phyloP scores from a whole-genome alignment of 2,113 vertebrate species.

The Notechis scutatus region DNA sequence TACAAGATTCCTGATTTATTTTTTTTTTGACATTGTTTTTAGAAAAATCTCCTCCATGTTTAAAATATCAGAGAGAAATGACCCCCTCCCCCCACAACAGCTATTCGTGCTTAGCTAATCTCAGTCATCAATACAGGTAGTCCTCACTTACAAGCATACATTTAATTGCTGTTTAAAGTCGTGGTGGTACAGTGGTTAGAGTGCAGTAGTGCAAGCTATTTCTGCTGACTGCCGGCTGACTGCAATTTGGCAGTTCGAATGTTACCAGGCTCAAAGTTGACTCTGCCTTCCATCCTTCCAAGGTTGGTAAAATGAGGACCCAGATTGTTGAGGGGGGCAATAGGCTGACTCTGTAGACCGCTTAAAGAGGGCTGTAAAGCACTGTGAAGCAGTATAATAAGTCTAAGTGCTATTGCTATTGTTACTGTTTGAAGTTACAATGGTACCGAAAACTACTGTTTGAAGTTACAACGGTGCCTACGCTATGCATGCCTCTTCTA shows the following conservation, averaged over 20 bases:
- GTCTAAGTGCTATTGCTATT: too few relatives aligned
- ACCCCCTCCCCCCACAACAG: not conserved
- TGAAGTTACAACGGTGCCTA: not conserved
- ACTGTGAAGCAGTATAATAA: too few relatives aligned
- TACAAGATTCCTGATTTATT: not conserved
- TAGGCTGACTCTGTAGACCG: too few relatives aligned
- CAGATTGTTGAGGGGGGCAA: too few relatives aligned
- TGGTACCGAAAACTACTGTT: not conserved
- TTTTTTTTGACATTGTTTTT: not conserved
- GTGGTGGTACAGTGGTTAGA: too few relatives aligned
- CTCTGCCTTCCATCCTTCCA: too few relatives aligned
- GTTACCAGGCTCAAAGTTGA: too few relatives aligned
- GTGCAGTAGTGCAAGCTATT: too few relatives aligned
- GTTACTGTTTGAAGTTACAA: not conserved
- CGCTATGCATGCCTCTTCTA: not conserved
- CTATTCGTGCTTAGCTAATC: slow-evolving; percentile 21
- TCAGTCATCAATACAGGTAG: slow-evolving; percentile 43
- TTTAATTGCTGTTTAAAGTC: not conserved
- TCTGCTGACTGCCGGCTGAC: too few relatives aligned
- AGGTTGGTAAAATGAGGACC: too few relatives aligned
- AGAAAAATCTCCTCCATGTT: not conserved
- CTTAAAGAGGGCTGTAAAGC: too few relatives aligned
- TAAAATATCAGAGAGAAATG: not conserved
- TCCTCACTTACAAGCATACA: not conserved
- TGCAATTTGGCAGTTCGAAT: too few relatives aligned